A percentile compares a stretch with the other conserved stretches of the same genome.
Evolutionary conservation across 2,888 invertebrate genomes (phyloP).

Genomic region (Megastigmus dorsalis): DNA sequence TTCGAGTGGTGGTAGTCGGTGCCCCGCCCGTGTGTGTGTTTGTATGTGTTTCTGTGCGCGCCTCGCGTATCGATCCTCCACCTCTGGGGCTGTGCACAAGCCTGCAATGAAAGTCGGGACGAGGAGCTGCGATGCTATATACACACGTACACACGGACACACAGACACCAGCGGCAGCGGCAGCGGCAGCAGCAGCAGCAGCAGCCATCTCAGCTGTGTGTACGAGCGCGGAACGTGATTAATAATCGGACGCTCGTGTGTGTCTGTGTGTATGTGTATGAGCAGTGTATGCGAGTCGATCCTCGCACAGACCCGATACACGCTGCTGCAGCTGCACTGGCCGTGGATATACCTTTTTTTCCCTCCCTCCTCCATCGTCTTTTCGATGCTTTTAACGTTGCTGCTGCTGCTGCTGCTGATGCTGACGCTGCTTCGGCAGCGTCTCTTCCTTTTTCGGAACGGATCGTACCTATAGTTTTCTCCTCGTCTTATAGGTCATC

Average conservation of each 20-base stretch:
- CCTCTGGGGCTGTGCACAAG: too few relatives aligned
- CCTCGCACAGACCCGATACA: conserved; percentile 29
- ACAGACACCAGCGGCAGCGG: conserved; percentile 29
- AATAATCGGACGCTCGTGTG: conserved; percentile 43
- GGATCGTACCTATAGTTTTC: too few relatives aligned
- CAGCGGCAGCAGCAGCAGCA: conserved; percentile 50
- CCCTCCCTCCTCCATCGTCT: too few relatives aligned
- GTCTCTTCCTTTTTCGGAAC: too few relatives aligned
- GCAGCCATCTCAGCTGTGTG: conserved; percentile 63
- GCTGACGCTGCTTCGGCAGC: too few relatives aligned
- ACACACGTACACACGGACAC: background rate
- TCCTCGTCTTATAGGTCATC: too few relatives aligned
- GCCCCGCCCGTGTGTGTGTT: background rate
- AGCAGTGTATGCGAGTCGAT: conserved; percentile 17
- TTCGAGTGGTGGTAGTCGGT: too few relatives aligned
- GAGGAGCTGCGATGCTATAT: background rate
- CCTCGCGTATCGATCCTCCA: conserved; percentile 65
- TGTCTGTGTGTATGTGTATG: too few relatives aligned
- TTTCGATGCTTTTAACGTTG: too few relatives aligned
- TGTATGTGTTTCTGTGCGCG: too few relatives aligned
- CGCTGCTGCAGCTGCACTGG: background rate
- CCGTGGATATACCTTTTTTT: too few relatives aligned
- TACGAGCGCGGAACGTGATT: conserved; percentile 36
- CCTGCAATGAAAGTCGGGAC: conserved; percentile 65
- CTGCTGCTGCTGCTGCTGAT: too few relatives aligned